Conservation (phyloP, 2,888 invertebrate species). For the Rhingia campestris region DNA sequence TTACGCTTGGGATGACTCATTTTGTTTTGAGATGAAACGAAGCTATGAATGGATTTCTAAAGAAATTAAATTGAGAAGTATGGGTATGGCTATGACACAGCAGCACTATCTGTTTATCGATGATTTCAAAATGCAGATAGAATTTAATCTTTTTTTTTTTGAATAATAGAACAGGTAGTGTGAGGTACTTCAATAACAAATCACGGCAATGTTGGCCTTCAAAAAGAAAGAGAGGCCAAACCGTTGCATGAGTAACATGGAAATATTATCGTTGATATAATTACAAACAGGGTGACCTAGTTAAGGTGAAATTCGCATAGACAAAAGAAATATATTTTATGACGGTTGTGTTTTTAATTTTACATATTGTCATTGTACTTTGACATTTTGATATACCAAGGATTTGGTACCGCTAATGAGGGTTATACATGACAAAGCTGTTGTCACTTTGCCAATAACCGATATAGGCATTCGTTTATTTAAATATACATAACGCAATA, state of each 20-base stretch:
- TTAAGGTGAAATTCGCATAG: neutral
- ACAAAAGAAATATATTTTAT: neutral
- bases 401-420: too few species aligned
- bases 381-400: too few species aligned
- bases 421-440: too few species aligned
- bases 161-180: slow-evolving; percentile 14
- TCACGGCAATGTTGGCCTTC: slow-evolving; percentile 21
- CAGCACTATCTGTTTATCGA: slow-evolving; percentile 29
- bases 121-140: slow-evolving; percentile 30
- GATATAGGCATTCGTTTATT: too few species aligned
- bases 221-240: neutral
- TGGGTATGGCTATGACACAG: neutral
- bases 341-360: neutral
- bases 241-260: neutral
- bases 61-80: slow-evolving; percentile 35
- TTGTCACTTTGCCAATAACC: too few species aligned
- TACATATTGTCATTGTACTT: neutral
- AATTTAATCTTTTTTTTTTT: slow-evolving; percentile 16
- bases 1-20: slow-evolving; percentile 20
- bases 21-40: neutral
- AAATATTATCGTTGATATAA: neutral
- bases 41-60: neutral
- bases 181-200: slow-evolving; percentile 4
- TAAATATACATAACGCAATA: too few species aligned
- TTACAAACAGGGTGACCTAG: neutral